Evolutionary conservation across 2,113 vertebrate species (phyloP).

Genomic region (Periophthalmus modestus): DNA sequence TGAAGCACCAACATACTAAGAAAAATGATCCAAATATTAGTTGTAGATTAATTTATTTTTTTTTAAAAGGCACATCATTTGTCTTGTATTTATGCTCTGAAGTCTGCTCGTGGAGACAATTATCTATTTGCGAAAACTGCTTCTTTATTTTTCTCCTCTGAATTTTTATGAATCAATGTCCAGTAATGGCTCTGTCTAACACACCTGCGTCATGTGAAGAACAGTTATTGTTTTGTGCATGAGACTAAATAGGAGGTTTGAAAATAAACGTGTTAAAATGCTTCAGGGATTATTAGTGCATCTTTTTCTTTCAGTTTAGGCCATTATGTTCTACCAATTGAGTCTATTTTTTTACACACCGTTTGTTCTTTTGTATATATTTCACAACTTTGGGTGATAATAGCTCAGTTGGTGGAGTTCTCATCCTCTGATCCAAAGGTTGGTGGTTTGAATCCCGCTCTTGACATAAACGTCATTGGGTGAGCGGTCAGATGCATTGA

Average conservation of each 20-base stretch:
- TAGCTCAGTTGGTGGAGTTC: too few species aligned
- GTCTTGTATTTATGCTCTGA: not conserved
- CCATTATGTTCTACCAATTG: too few species aligned
- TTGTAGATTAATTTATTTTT: not conserved
- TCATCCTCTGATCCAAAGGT: too few species aligned
- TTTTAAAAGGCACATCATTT: not conserved
- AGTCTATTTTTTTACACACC: too few species aligned
- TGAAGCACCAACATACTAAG: too few species aligned
- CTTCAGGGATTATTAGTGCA: not conserved
- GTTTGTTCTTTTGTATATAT: too few species aligned
- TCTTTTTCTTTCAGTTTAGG: not conserved
- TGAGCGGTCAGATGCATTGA: too few species aligned
- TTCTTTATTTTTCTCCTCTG: not conserved
- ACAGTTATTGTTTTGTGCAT: not conserved
- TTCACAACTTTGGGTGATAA: too few species aligned
- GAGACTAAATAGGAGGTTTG: not conserved
- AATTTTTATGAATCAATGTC: not conserved
- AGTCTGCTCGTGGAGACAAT: not conserved
- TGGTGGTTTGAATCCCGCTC: too few species aligned
- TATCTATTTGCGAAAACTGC: not conserved
- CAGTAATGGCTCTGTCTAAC: not conserved
- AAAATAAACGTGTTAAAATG: not conserved
- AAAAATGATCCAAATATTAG: too few species aligned
- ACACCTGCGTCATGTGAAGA: conserved; percentile 5
- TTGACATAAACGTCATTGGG: too few species aligned